These are phyloP conservation scores for Apistogramma diplotaenia DNA, from an alignment of 2,113 vertebrate genomes.

Conservation along the genomic window DNA sequence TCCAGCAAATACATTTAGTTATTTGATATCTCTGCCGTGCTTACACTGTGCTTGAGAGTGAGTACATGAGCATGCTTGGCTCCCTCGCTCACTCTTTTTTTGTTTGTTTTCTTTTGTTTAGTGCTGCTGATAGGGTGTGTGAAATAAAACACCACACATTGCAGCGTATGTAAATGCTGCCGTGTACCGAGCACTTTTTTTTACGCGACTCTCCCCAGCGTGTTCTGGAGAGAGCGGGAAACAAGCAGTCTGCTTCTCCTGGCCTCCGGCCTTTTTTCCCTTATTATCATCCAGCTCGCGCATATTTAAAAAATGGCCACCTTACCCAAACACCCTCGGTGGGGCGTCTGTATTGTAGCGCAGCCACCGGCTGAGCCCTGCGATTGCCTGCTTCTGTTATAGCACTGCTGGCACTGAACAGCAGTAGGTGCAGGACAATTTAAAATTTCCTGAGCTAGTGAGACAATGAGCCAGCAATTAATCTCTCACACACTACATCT, in stretches of 20 bases:
- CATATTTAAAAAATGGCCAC: constrained; percentile 34
- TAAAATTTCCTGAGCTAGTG: constrained; percentile 22
- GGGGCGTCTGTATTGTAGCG: neutral
- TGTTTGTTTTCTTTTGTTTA: neutral
- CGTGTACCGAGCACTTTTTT: constrained; percentile 29
- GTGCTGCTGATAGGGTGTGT: neutral
- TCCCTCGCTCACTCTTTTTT: neutral
- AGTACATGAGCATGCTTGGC: neutral
- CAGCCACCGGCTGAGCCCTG: constrained; percentile 23
- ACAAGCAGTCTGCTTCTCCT: constrained; percentile 11
- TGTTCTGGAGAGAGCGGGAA: neutral
- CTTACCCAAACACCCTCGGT: constrained; percentile 37
- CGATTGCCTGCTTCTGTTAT: constrained; percentile 7
- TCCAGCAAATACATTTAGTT: neutral
- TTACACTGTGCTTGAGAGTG: constrained; percentile 1
- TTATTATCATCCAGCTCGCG: constrained; percentile 12
- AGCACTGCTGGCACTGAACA: neutral
- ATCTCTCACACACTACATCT: neutral
- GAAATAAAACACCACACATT: constrained; percentile 40
- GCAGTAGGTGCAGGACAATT: constrained; percentile 14
- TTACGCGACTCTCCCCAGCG: constrained; percentile 3
- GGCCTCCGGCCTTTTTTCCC: neutral
- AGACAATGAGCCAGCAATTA: constrained; percentile 26
- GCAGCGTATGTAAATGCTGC: constrained; percentile 1
- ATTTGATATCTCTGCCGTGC: constrained; percentile 10